Evolutionary conservation across 1,140 invertebrate genomes (phyloP).

Genomic region (Xylocopa sonorina): DNA sequence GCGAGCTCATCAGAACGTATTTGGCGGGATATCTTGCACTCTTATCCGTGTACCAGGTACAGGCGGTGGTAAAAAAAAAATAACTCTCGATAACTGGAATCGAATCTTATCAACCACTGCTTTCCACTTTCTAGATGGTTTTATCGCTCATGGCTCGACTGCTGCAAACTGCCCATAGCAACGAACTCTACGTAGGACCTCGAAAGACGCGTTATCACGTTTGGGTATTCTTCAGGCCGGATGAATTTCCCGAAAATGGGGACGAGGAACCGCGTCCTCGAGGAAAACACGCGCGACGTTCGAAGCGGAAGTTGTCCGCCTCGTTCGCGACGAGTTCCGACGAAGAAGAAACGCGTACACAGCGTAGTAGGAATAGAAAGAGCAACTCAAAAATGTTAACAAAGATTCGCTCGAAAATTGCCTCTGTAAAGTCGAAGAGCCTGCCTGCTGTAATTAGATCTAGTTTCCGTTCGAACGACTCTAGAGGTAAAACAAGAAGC

Average conservation of each 20-base stretch:
- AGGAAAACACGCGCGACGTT: not conserved
- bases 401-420: conserved; percentile 34
- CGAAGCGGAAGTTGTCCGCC: not conserved
- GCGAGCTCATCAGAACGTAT: conserved; percentile 5
- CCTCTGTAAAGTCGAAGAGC: conserved; percentile 8
- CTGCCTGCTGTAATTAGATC: not conserved
- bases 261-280: not conserved
- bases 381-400: not conserved
- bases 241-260: not conserved
- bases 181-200: conserved; percentile 27
- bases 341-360: not conserved
- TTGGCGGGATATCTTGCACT: conserved; percentile 36
- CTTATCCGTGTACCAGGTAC: conserved; percentile 58
- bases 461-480: not conserved
- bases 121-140: conserved; percentile 29
- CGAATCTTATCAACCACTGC: not conserved
- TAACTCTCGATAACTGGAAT: not conserved
- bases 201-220: conserved; percentile 19
- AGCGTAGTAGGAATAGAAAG: not conserved
- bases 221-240: conserved; percentile 53
- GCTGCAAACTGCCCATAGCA: conserved; percentile 51
- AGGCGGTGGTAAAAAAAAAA: accelerated
- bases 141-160: conserved; percentile 52
- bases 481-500: not conserved
- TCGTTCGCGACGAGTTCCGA: not conserved